Base-by-base conservation (phyloP, 2,888 invertebrate species). In the Pterostichus madidus region DNA sequence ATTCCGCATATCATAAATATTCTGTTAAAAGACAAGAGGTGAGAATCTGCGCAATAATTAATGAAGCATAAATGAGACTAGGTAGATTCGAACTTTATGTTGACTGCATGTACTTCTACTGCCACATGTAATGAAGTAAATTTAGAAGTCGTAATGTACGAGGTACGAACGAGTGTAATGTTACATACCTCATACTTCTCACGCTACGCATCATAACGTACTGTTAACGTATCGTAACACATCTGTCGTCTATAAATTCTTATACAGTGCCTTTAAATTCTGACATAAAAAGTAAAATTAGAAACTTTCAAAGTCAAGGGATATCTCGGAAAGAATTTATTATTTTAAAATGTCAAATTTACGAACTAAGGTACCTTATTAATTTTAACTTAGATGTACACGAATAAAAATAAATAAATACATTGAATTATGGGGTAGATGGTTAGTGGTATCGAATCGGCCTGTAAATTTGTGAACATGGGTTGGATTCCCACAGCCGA, bases 201-300 rank as follows among this genome's bases (percentile, higher is more conserved):
- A 71, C 31, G 71, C 15, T 39, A 71, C 46, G 71, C 10, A 71
- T 71, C 71, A 71, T 71, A 71, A 71, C 71, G 71, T 17, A 71
- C n/a, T 71, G 11, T 44, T 46, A 71, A 71, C 71, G 46, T 44
- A 71, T 71, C 71, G 46, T 44, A 71, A 71, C 71, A 15, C 71
- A 71, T 71, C 71, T 71, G 71, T 46, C 44, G 71, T 13, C 11
- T 13, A 71, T 71, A 46, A 44, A 71, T 71, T 71, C 46, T 24
- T 68, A 59, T 11, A 59, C 32, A 7, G 8, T 17, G 56, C 24
- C 17, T 10, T 39, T 8, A 39, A 7, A 39, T 39, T 39, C 39
- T 7, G 1, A 39, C 5, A 39, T 5, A 39, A 39, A 39, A 39
- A 39, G 39, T 39, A 39, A 24, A 59, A 24, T 59, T 59, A 59